Conservation (phyloP, 2,888 invertebrate genomes). For the Dromius quadrimaculatus region DNA sequence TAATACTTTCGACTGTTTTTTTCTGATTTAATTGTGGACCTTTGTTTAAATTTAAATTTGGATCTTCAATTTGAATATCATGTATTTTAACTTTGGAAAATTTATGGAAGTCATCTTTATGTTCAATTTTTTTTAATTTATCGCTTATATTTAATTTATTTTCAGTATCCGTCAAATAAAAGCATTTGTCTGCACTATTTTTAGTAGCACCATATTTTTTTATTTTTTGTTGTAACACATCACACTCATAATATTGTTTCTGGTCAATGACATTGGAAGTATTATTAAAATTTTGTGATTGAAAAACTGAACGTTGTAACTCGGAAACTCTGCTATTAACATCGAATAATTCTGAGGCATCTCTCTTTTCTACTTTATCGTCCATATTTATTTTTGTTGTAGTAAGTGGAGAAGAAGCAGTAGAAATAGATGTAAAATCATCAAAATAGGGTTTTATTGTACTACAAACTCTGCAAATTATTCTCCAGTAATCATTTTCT, state of each 20-base stretch:
- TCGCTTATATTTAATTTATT: constrained; percentile 3
- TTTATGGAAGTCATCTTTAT: neutral
- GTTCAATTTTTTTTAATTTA: neutral
- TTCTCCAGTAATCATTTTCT: constrained; percentile 72
- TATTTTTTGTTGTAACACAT: neutral
- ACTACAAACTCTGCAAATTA: constrained; percentile 74
- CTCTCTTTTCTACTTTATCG: constrained; percentile 53
- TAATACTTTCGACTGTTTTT: constrained; percentile 40
- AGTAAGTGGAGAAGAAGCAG: constrained; percentile 31
- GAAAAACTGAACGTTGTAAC: constrained; percentile 41
- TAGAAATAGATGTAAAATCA: constrained; percentile 59
- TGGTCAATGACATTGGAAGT: neutral
- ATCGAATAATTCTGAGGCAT: constrained; percentile 25
- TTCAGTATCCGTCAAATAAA: neutral
- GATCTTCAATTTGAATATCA: constrained; percentile 36
- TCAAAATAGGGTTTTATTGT: constrained; percentile 68
- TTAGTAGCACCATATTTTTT: neutral
- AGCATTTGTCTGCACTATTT: too few relatives aligned
- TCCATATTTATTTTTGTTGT: constrained; percentile 45
- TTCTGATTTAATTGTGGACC: constrained; percentile 12
- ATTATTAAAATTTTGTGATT: constrained; percentile 16
- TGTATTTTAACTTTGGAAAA: neutral
- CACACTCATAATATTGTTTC: neutral
- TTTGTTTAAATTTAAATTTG: constrained; percentile 25
- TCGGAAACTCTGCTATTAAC: constrained; percentile 32